Conservation (phyloP, 2,888 invertebrate genomes). For the Dicyrtoma fusca region DNA sequence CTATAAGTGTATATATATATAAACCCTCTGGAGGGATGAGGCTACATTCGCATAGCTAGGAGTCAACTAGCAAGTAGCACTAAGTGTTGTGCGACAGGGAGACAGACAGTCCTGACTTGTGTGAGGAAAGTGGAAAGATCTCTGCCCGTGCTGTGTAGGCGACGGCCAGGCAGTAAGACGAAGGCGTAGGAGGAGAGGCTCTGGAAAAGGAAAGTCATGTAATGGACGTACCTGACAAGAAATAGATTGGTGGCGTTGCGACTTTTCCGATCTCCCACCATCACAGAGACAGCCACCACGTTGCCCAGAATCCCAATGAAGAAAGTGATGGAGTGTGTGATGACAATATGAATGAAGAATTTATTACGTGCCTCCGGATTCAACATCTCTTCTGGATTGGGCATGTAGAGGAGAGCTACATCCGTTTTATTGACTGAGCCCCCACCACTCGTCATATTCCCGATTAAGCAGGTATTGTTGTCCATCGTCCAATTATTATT, state of each 20-base stretch:
- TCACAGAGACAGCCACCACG: constrained; percentile 61
- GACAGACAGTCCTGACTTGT: too few species aligned
- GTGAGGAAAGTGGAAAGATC: too few species aligned
- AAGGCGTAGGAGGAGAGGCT: too few species aligned
- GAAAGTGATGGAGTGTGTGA: constrained; percentile 59
- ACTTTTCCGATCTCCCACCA: constrained; percentile 60
- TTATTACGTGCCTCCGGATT: constrained; percentile 57
- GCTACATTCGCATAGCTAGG: too few species aligned
- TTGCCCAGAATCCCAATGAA: constrained; percentile 62
- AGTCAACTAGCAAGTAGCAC: too few species aligned
- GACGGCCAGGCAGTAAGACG: too few species aligned
- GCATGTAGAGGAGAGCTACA: constrained; percentile 27
- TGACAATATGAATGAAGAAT: constrained; percentile 58
- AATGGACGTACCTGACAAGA: constrained; percentile 52
- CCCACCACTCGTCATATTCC: background rate
- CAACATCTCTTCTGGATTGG: constrained; percentile 58
- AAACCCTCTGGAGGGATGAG: too few species aligned
- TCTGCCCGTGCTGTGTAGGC: too few species aligned
- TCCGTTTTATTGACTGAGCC: background rate
- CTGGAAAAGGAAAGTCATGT: too few species aligned
- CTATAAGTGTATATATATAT: too few species aligned
- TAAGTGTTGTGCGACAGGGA: too few species aligned
- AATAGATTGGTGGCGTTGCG: constrained; percentile 59
- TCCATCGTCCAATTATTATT: background rate
- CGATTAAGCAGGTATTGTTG: constrained; percentile 9